Base-by-base conservation (phyloP, 2,888 invertebrate species). In the Pimpla rufipes region DNA sequence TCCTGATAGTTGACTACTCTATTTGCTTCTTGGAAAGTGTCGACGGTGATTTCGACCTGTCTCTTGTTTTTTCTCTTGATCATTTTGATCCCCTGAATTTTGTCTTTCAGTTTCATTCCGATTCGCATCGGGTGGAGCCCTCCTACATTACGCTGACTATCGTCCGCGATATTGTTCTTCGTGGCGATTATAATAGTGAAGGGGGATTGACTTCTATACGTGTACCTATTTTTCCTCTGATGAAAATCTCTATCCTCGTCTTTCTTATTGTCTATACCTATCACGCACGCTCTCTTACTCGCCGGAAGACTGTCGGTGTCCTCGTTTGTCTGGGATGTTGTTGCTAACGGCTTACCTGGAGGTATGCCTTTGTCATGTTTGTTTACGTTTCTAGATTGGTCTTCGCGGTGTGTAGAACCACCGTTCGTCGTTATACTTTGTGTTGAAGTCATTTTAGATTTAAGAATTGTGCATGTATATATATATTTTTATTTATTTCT, bases 1-100 rank as follows among this genome's bases (percentile, higher is more conserved):
- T 74, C 35, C 40, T 74, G 74, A 6, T 59, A n/a, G 5, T 62
- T 45, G 0, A 74, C 62, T 10, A 74, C 6, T n/a, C 13, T 45
- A n/a, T 74, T 74, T 23, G 62, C 62, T 6, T 62, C 74, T 23
- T 59, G 35, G 11, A 11, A 40, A 21, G 59, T 42, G 11, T 50
- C 23, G 35, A 62, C 11, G 21, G 59, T 59, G 5, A 47, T n/a
- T 47, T 74, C 62, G 11, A 74, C 37, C 23, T 21, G 21, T 18
- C 21, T 55, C 11, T 55, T 55, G 18, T 21, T 21, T 23, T 23
- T 55, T 11, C 55, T 18, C 21, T 55, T 55, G 11, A 55, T 21
- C 21, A 11, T 21, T 23, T 21, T 11, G 23, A 55, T 55, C 11
- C 55, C 55, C 55, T 55, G 18, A 23, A 23, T 55, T 23, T 21